Evolutionary conservation across 2,113 vertebrate genomes (phyloP), one percentile per base, ranked within the genome.

Genomic region (Pedionomus torquatus): DNA sequence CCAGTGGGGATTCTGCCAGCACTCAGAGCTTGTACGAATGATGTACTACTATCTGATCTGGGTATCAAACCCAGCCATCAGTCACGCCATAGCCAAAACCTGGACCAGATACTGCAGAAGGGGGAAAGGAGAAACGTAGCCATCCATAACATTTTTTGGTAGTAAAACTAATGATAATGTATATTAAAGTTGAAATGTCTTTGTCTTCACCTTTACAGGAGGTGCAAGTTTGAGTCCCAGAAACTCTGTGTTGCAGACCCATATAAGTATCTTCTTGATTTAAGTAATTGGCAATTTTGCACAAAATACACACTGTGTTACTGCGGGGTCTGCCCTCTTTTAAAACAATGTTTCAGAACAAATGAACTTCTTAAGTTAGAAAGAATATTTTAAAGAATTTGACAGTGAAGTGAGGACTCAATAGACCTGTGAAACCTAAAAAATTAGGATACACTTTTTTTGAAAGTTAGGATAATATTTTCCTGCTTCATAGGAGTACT

Each of bases 31-130:
- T 8, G 0, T 77, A 85, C 39, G 65, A 87, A 75, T 75, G 77
- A 90, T 83, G 44, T 20, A 63, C 83, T 90, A 13, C 55, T 94
- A 39, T 46, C 66, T 94, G 51, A 24, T 81, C 70, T 30, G 83
- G 41, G 39, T 85, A 87, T 89, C 91, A 94, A 93, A 95, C 85
- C n/a, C 5, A 28, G 21, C 19, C 65, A 91, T 94, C 57, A 81
- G 39, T 90, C 78, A 93, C 14, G 11, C 20, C 64, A 35, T 16
- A 90, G 55, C 61, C 90, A 89, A 88, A 94, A 70, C 81, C 57
- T 82, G 71, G 91, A 33, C 48, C 25, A 18, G 43, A 23, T 30
- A 16, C n/a, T 58, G 14, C 5, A 19, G 92, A 48, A 84, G 19
- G 57, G 13, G 37, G 26, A 52, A 54, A 85, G 39, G 17, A 93